phyloP scores from a whole-genome alignment of 2,888 invertebrate species.

The Tricholauxania praeusta region DNA sequence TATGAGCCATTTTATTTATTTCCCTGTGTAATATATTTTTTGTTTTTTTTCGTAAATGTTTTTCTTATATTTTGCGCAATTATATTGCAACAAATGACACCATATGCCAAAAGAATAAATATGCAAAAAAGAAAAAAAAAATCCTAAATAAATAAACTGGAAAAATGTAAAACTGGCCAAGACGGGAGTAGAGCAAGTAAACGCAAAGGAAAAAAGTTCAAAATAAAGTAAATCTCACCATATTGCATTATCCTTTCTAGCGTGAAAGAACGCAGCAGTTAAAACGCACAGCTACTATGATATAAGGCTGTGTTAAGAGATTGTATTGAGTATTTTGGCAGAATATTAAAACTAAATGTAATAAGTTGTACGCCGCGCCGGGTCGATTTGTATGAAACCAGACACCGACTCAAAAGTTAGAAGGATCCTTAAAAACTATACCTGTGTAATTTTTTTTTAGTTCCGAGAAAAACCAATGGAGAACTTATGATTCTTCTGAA shows the following conservation, averaged over 20 bases:
- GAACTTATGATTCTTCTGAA: too few relatives aligned
- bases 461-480: too few relatives aligned
- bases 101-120: conserved; percentile 47
- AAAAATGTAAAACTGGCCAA: conserved; percentile 28
- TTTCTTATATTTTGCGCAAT: conserved; percentile 46
- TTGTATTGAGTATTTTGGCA: conserved; percentile 28
- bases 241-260: conserved; percentile 48
- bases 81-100: conserved; percentile 49
- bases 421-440: too few relatives aligned
- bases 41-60: conserved; percentile 1
- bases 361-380: too few relatives aligned
- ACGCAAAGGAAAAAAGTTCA: conserved; percentile 14
- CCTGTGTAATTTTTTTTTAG: too few relatives aligned
- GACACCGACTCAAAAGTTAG: too few relatives aligned
- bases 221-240: conserved; percentile 45
- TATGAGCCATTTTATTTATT: background rate
- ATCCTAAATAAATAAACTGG: conserved; percentile 26
- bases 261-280: conserved; percentile 28
- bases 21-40: background rate
- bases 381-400: too few relatives aligned
- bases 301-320: conserved; percentile 15
- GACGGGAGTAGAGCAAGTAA: background rate
- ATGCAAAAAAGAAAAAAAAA: conserved; percentile 37
- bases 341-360: conserved; percentile 1
- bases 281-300: conserved; percentile 13